These are phyloP conservation scores for Gasterosteus nipponicus DNA, from an alignment of 2,113 vertebrate genomes.

Conservation along the genomic window DNA sequence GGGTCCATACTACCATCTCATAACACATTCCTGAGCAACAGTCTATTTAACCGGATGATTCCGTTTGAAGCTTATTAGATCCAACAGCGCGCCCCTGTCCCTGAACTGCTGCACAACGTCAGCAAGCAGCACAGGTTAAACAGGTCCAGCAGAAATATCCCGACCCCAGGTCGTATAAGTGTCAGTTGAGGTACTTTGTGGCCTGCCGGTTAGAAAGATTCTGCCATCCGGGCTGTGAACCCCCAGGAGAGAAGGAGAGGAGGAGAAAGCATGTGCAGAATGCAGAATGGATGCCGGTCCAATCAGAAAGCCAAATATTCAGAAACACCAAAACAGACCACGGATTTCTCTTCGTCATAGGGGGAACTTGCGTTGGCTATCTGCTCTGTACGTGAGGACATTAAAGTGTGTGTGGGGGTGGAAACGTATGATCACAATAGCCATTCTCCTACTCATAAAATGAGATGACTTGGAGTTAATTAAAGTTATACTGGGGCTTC, in stretches of 20 bases:
- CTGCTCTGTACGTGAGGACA: constrained; percentile 1
- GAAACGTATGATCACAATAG: constrained; percentile 46
- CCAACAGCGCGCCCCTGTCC: constrained; percentile 19
- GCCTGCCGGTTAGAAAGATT: constrained; percentile 7
- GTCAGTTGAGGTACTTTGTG: constrained; percentile 1
- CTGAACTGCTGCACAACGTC: constrained; percentile 33
- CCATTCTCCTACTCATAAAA: constrained; percentile 53
- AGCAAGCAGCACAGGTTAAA: neutral
- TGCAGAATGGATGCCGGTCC: constrained; percentile 13
- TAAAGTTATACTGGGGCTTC: constrained; percentile 32
- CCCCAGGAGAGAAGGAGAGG: neutral
- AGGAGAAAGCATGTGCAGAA: constrained; percentile 1
- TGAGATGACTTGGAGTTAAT: constrained; percentile 61
- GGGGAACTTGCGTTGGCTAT: constrained; percentile 29
- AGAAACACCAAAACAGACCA: too few species aligned
- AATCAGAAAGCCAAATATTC: constrained; percentile 20
- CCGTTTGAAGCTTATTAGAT: constrained; percentile 44
- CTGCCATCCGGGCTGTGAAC: constrained; percentile 1
- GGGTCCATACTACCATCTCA: too few species aligned
- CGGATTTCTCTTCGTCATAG: neutral
- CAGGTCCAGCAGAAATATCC: neutral
- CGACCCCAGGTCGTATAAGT: neutral
- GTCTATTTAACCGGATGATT: too few species aligned
- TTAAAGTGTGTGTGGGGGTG: constrained; percentile 20
- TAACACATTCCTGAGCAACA: too few species aligned